Evolutionary conservation across 2,113 vertebrate genomes (phyloP), one percentile per base, ranked within the genome.

Genomic region (Microcebus murinus): DNA sequence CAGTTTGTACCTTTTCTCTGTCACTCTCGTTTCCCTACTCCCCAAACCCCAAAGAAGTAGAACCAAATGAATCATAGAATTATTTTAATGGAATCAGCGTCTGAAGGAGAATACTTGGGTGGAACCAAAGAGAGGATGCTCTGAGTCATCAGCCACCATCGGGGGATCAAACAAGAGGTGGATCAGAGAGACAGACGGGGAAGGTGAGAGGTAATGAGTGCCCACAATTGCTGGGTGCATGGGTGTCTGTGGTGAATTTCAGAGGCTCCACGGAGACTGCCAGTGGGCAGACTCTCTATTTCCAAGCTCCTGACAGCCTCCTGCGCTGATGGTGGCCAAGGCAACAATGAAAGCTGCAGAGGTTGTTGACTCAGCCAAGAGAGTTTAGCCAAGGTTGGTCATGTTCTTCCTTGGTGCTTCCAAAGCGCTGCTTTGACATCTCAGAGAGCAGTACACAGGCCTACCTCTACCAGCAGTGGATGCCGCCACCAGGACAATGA

Each of bases 31-130:
- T 25, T 76, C 29, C 23, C 39, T 4, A 15, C 61, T 90, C 61
- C 36, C 21, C 11, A 63, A 73, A 12, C 21, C 21, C 39, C 45
- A 29, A 48, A 77, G 42, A 91, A 85, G 50, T 20, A 39, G n/a
- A 50, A 39, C 27, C 76, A 90, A 82, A 74, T 87, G 63, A 97
- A 94, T 81, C 74, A 88, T 1, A 68, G 68, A 59, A 59, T 50
- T 94, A 4, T 95, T 90, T 63, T 12, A 57, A 50, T 68, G 50
- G 55, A 91, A 55, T 84, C 55, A 21, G 61, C 29, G 9, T 87
- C 82, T 77, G 42, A 91, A 85, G 71, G 42, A 93, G 68, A 97
- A 86, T 21, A 76, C 71, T 55, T 59, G 36, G 55, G 89, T 55
- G 21, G 81, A 90, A 81, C 11, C 20, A 63, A n/a, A 91, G 80